Evolutionary conservation across 30 jellyfish, hydroid and myxozoan species (phyloP).

Genomic region (Mastigias papua): DNA sequence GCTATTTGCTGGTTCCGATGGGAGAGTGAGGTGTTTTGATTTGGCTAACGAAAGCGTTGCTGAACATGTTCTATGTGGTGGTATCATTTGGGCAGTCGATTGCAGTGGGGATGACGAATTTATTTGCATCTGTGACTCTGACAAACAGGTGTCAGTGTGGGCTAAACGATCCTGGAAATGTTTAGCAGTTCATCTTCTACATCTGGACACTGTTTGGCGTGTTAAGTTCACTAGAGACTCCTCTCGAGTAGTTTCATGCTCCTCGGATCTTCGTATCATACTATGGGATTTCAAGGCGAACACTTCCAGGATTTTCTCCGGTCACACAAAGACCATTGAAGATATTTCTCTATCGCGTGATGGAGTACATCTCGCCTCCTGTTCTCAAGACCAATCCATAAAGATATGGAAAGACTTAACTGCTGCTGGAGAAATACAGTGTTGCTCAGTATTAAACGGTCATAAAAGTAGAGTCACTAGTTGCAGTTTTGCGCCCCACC

Average conservation of each 20-base stretch:
- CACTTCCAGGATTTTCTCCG: not conserved
- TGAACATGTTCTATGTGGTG: not conserved
- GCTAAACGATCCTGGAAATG: not conserved
- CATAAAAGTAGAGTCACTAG: slow-evolving; percentile 41
- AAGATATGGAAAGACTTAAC: slow-evolving; percentile 44
- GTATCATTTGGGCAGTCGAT: slow-evolving; percentile 43
- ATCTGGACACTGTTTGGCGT: slow-evolving; percentile 58
- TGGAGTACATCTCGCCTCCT: slow-evolving; percentile 39
- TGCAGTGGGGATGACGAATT: slow-evolving; percentile 19
- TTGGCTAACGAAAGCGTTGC: not conserved
- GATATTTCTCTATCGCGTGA: slow-evolving; percentile 36
- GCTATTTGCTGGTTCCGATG: slow-evolving; percentile 48
- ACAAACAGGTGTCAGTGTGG: slow-evolving; percentile 25
- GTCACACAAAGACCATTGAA: slow-evolving; percentile 40
- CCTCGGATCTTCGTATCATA: slow-evolving; percentile 48
- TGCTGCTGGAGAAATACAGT: not conserved
- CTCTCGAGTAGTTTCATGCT: slow-evolving; percentile 17
- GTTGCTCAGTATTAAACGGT: slow-evolving; percentile 32
- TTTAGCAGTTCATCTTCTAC: slow-evolving; percentile 33
- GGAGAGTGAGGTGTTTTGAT: slow-evolving; percentile 6
- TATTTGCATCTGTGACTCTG: slow-evolving; percentile 34
- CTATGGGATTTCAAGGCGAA: slow-evolving; percentile 27
- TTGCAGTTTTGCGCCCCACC: slow-evolving; percentile 50
- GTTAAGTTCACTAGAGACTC: slow-evolving; percentile 16
- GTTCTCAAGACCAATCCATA: slow-evolving; percentile 57